Evolutionary conservation across 2,888 invertebrate genomes (phyloP), one percentile per base, ranked within the genome.

Genomic region (Mycalesis mineus): DNA sequence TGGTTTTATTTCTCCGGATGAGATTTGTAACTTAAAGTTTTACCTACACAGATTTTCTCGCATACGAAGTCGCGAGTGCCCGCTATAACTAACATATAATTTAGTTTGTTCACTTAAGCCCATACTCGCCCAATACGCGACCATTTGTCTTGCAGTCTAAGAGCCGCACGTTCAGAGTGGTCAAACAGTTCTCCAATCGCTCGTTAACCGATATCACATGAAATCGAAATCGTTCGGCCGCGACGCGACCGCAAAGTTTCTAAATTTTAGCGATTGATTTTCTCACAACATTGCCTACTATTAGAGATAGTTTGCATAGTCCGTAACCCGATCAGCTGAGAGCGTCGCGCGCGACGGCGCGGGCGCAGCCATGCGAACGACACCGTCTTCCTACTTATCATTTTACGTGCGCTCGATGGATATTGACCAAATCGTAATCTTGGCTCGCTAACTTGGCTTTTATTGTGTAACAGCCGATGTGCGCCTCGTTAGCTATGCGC

Each of bases 301-400:
- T 64, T 65, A 68, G 70, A 68, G 70, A 73, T 72, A 71, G 71
- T 66, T 67, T 66, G 69, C 68, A 70, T 68, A 72, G 65, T 63
- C 69, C 55, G 85, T 82, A 88, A 88, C 73, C 64, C 71, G 76
- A 88, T 78, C 81, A 72, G 73, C 84, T 88, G 88, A 84, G 88
- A 88, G 83, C 66, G 68, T 64, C 63, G 61, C 61, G 64, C 64
- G 64, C 65, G 60, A 65, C 62, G 75, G 74, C 80, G 78, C 79
- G 68, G 69, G 80, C 77, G 79, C 84, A 83, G 64, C 77, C 71
- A 71, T 78, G 68, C 85, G 73, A 68, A 65, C 72, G 79, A 76
- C 80, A 74, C 78, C 70, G 77, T 81, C 85, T 86, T 86, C 85
- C 86, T 86, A 79, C 81, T 82, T 84, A 84, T 87, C 84, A 75